phyloP scores from a whole-genome alignment of 2,888 invertebrate genomes.

The Furcula furcula region DNA sequence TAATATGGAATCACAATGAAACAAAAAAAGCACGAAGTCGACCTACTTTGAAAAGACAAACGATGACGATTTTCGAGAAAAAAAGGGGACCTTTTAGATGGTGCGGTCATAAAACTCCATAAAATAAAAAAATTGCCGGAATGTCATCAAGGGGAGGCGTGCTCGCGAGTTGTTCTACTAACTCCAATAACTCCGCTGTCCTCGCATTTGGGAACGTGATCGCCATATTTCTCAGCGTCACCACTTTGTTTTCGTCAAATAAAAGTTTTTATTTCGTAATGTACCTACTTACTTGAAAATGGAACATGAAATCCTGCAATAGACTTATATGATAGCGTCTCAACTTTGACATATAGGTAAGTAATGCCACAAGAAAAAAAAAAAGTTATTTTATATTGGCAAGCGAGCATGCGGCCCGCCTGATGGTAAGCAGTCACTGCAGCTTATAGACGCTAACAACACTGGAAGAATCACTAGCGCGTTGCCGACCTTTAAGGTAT shows the following conservation, averaged over 20 bases:
- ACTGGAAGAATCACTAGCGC: too few relatives aligned
- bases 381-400: too few relatives aligned
- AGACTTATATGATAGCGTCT: too few relatives aligned
- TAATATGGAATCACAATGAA: too few relatives aligned
- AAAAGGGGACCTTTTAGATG: constrained; percentile 22
- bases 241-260: constrained; percentile 43
- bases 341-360: too few relatives aligned
- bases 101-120: constrained; percentile 36
- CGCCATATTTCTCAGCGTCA: constrained; percentile 47
- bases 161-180: constrained; percentile 42
- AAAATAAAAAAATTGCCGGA: constrained; percentile 33
- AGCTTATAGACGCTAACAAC: too few relatives aligned
- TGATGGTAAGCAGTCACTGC: too few relatives aligned
- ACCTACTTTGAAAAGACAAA: too few relatives aligned
- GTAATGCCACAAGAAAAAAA: too few relatives aligned
- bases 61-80: constrained; percentile 20
- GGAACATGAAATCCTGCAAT: constrained; percentile 13
- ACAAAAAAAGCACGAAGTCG: too few relatives aligned
- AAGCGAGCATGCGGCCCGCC: too few relatives aligned
- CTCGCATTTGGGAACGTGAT: constrained; percentile 53
- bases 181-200: constrained; percentile 59
- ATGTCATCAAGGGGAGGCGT: constrained; percentile 56
- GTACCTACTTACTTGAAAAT: constrained; percentile 42
- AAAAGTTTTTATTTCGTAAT: constrained; percentile 45
- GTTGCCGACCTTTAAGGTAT: too few relatives aligned